Evolutionary conservation across 2,113 vertebrate species (phyloP).

Genomic region (Cheilinus undulatus): DNA sequence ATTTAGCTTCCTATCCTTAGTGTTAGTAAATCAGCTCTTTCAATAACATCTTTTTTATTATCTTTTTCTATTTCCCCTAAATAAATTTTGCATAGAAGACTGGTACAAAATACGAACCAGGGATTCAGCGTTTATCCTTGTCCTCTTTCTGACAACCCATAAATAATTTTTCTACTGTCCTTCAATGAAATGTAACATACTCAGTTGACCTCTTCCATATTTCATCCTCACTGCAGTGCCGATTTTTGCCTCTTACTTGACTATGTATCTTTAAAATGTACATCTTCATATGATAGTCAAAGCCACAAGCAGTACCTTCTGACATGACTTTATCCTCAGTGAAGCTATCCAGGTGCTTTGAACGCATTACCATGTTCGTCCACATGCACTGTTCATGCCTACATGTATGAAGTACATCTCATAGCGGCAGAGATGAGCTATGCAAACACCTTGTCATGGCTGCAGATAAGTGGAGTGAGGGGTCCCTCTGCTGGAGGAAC

Average conservation of each 20-base stretch:
- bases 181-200: slow-evolving; percentile 39
- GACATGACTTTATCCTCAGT: slow-evolving; percentile 36
- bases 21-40: no score
- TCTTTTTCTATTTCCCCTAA: no score
- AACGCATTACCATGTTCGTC: slow-evolving; percentile 29
- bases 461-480: slow-evolving; percentile 42
- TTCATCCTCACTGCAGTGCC: slow-evolving; percentile 58
- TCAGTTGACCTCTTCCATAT: slow-evolving; percentile 36
- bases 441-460: slow-evolving; percentile 67
- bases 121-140: no score
- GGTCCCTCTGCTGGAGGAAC: slow-evolving; percentile 66
- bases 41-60: no score
- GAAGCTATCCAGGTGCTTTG: slow-evolving; percentile 44
- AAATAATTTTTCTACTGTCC: slow-evolving; percentile 1
- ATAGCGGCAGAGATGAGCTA: slow-evolving; percentile 43
- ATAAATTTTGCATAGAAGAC: background rate
- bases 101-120: background rate
- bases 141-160: background rate
- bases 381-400: slow-evolving; percentile 41
- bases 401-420: slow-evolving; percentile 43
- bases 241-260: slow-evolving; percentile 41
- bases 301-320: slow-evolving; percentile 18
- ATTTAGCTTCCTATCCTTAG: no score
- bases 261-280: slow-evolving; percentile 21
- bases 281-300: background rate